These are phyloP conservation scores for Bombyx mori DNA, from an alignment of 1,140 invertebrate species.

Conservation along the genomic window ASM3026992v2 NC_085109.1:8268001-8268500, in stretches of 20 bases:
- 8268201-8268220: neutral
- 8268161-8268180: conserved; percentile 1
- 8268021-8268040: conserved; percentile 37
- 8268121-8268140: conserved; percentile 10
- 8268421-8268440: too few relatives aligned
- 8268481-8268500: too few relatives aligned
- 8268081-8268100: too few relatives aligned
- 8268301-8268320: neutral
- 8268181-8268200: neutral
- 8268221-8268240: neutral
- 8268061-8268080: neutral
- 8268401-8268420: too few relatives aligned
- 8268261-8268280: neutral
- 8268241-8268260: neutral
- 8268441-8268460: too few relatives aligned
- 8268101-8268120: conserved; percentile 7
- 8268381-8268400: too few relatives aligned
- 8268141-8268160: conserved; percentile 10
- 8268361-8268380: too few relatives aligned
- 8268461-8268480: too few relatives aligned
- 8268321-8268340: neutral
- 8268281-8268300: neutral
- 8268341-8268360: too few relatives aligned
- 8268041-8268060: conserved; percentile 21
- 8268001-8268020: conserved; percentile 56